These are phyloP conservation scores for Acrocephalus scirpaceus DNA, from an alignment of 2,797 vertebrate species.

Conservation along the genomic window DNA sequence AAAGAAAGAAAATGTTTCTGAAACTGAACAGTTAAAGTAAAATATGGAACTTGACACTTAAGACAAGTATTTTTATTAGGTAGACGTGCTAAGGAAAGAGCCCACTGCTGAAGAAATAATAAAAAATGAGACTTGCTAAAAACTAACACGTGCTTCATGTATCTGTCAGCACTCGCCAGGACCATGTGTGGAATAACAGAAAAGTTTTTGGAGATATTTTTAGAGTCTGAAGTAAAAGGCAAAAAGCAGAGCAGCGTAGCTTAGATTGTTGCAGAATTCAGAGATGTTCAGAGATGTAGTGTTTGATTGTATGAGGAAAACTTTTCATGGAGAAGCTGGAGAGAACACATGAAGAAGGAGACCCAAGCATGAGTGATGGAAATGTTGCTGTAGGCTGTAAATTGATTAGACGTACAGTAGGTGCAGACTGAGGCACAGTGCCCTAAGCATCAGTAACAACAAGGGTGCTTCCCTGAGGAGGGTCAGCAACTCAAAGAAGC, in stretches of 20 bases:
- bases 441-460: background rate
- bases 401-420: background rate
- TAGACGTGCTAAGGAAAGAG: background rate
- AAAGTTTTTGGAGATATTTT: background rate
- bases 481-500: background rate
- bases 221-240: background rate
- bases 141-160: background rate
- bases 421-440: background rate
- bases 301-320: background rate
- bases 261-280: background rate
- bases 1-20: background rate
- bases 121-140: background rate
- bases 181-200: background rate
- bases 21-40: background rate
- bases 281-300: fast-evolving
- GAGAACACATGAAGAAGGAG: background rate
- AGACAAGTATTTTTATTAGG: background rate
- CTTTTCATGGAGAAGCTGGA: background rate
- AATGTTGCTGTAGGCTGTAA: background rate
- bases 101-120: background rate
- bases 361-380: too few relatives aligned
- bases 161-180: background rate
- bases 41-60: background rate
- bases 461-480: background rate
- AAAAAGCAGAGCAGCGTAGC: background rate